phyloP scores from a whole-genome alignment of 2,797 vertebrate genomes.

The Tympanoctomys barrerae region DNA sequence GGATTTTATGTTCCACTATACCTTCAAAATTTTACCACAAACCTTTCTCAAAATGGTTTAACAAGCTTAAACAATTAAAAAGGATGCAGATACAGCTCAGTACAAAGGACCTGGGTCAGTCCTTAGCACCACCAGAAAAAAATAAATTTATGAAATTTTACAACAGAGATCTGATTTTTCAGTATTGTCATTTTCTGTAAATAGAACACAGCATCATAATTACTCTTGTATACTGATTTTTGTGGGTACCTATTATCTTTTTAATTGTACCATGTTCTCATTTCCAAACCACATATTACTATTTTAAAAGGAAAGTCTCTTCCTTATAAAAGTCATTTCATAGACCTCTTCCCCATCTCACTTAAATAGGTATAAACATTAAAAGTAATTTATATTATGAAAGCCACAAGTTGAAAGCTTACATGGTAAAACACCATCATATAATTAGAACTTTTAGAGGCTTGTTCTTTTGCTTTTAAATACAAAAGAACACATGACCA shows the following conservation, averaged over 20 bases:
- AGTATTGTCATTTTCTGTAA: conserved; percentile 21
- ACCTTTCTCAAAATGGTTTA: neutral
- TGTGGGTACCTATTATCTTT: conserved; percentile 1
- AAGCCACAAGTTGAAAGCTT: neutral
- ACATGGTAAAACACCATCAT: neutral
- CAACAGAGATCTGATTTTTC: neutral
- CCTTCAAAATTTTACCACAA: neutral
- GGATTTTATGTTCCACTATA: neutral
- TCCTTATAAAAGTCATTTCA: neutral
- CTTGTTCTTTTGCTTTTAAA: neutral
- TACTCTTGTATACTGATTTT: conserved; percentile 44
- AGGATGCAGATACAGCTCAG: neutral
- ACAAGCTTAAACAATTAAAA: neutral
- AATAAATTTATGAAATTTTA: neutral
- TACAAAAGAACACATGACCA: neutral
- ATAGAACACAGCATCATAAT: neutral
- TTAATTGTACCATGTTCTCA: neutral
- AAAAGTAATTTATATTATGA: conserved; percentile 25
- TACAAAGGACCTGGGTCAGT: neutral
- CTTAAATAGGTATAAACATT: neutral
- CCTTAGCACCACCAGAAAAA: neutral
- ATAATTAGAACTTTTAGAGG: neutral
- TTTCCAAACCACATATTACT: neutral
- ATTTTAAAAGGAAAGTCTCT: neutral
- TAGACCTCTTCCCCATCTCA: neutral